phyloP scores from a whole-genome alignment of 2,888 invertebrate species.

The Andrena dorsata region DNA sequence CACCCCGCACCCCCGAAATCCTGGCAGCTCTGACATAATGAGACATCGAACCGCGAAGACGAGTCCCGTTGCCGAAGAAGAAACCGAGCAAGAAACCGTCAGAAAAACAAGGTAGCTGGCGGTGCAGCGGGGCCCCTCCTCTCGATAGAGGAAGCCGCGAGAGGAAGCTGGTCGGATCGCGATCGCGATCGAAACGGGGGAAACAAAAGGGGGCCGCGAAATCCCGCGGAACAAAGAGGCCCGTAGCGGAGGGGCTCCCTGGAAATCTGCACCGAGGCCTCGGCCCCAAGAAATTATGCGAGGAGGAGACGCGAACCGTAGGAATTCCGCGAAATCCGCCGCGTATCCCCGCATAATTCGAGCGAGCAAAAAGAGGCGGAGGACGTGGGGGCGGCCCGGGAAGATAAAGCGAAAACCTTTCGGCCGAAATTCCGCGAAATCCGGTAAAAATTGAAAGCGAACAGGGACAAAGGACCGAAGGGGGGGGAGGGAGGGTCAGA shows the following conservation, averaged over 20 bases:
- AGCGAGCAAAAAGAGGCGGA: constrained; percentile 42
- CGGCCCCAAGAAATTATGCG: constrained; percentile 40
- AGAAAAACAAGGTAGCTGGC: constrained; percentile 43
- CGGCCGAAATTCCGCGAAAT: constrained; percentile 75
- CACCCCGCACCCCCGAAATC: constrained; percentile 61
- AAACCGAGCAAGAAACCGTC: constrained; percentile 38
- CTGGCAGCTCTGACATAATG: constrained; percentile 69
- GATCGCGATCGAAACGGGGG: constrained; percentile 32
- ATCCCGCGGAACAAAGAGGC: constrained; percentile 1
- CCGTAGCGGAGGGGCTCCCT: not conserved
- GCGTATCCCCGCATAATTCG: constrained; percentile 69
- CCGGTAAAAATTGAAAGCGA: constrained; percentile 74
- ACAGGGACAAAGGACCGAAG: constrained; percentile 42
- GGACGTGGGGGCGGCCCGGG: constrained; percentile 2
- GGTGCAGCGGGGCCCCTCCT: constrained; percentile 40
- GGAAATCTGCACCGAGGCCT: constrained; percentile 29
- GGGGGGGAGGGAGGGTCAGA: no score
- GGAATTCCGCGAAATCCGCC: constrained; percentile 70
- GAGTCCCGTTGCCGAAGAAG: constrained; percentile 42
- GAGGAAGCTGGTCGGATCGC: constrained; percentile 18
- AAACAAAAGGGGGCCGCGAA: constrained; percentile 37
- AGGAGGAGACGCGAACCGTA: constrained; percentile 26
- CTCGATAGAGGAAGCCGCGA: constrained; percentile 42
- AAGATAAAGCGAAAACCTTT: constrained; percentile 71
- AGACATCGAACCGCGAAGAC: constrained; percentile 68